Evolutionary conservation across 2,888 invertebrate species (phyloP), one percentile per base, ranked within the genome.

Genomic region (Andrena trimmerana): DNA sequence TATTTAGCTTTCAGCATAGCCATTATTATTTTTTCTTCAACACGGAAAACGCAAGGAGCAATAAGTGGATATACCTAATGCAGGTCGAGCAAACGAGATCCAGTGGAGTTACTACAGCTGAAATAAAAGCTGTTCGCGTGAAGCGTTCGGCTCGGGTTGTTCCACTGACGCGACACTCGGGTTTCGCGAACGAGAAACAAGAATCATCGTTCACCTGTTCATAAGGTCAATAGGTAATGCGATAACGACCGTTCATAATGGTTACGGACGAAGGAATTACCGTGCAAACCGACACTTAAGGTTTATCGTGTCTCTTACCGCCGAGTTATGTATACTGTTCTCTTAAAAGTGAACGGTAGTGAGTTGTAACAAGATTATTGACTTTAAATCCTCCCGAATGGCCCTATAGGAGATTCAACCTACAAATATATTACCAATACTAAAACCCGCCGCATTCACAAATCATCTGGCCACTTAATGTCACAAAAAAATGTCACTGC

Each of bases 351-450:
- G 90, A 89, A 89, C 88, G 89, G 89, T 87, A 88, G 90, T 84
- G 86, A 90, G 89, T 90, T 89, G 90, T 90, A 88, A 88, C 90
- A 87, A 90, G 89, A 88, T 89, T 89, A 89, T 89, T 89, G 90
- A 90, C 90, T 88, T 89, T 89, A 89, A 89, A 90, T 89, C 85
- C 86, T 85, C 84, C 68, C 85, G 90, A 90, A 89, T 90, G 90
- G 82, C 87, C 87, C 87, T 78, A 88, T 89, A 87, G 83, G 71
- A 90, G 89, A 89, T 89, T 90, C 83, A 88, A 82, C 87, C 84
- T 87, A 88, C 81, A 89, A 89, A 90, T 90, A 90, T 88, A 89
- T 87, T 85, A 87, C 86, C 88, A 69, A 87, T 88, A 85, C 78
- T 60, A 62, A 57, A 63, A 62, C 71, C 59, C 65, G 57, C 54